A percentile compares a stretch with the other conserved stretches of the same genome.
phyloP scores from a whole-genome alignment of 2,113 vertebrate genomes.

The Haemorhous mexicanus region DNA sequence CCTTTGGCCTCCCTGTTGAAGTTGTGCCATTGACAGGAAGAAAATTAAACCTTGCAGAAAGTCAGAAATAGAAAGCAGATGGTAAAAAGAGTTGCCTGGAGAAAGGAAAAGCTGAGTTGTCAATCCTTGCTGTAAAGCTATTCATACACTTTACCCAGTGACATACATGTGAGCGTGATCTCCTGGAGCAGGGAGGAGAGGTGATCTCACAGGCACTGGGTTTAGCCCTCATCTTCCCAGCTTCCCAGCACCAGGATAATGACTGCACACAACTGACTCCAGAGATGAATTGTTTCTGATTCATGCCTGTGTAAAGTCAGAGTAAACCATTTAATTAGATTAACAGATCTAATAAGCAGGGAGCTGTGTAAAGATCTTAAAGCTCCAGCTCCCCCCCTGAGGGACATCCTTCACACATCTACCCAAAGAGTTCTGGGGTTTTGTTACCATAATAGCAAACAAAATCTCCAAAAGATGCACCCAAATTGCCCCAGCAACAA shows the following conservation, averaged over 20 bases:
- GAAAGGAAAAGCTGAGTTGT: neutral
- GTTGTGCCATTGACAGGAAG: neutral
- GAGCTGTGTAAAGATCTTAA: neutral
- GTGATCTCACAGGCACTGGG: neutral
- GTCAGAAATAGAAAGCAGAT: neutral
- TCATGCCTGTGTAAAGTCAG: neutral
- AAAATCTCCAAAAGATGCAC: neutral
- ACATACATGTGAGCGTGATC: neutral
- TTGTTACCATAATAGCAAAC: neutral
- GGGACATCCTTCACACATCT: neutral
- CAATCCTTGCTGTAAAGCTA: neutral
- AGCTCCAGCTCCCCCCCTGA: neutral
- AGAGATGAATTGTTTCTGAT: conserved; percentile 9
- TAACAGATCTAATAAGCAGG: conserved; percentile 38
- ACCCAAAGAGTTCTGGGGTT: neutral
- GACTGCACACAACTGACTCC: neutral
- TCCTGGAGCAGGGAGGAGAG: neutral
- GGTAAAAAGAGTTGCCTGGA: neutral
- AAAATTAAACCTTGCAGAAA: neutral
- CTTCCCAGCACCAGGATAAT: neutral
- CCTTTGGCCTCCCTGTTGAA: neutral
- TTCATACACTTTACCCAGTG: neutral
- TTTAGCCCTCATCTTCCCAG: neutral
- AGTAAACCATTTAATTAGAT: conserved; percentile 46
- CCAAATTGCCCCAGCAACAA: neutral